These are phyloP conservation scores for Hyperopisus bebe DNA, from an alignment of 2,113 vertebrate genomes.

Conservation along the genomic window DNA sequence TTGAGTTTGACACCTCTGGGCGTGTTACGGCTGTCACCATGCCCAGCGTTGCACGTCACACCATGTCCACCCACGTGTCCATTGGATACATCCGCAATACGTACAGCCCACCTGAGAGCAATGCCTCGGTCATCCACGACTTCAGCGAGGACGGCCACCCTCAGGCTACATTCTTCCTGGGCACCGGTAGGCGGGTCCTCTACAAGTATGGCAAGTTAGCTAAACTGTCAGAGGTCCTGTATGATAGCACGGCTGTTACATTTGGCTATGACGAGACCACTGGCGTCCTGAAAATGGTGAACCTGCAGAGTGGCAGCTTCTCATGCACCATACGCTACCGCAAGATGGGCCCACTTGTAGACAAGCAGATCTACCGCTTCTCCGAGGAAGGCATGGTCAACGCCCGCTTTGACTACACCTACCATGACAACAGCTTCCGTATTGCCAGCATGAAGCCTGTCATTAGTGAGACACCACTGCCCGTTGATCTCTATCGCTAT, in stretches of 20 bases:
- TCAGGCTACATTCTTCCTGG: conserved; percentile 78
- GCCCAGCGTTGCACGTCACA: conserved; percentile 95
- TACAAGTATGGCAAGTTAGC: conserved; percentile 96
- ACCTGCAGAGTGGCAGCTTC: conserved; percentile 90
- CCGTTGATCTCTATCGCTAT: conserved; percentile 92
- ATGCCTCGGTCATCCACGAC: conserved; percentile 91
- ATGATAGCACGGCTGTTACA: conserved; percentile 89
- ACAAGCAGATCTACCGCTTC: conserved; percentile 97
- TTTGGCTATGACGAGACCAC: conserved; percentile 96
- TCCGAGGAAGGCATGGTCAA: conserved; percentile 99
- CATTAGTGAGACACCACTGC: conserved; percentile 94
- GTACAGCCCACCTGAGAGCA: conserved; percentile 94
- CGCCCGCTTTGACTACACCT: conserved; percentile 94
- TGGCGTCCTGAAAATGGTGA: conserved; percentile 94
- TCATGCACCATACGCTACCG: conserved; percentile 95
- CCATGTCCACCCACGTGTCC: conserved; percentile 93
- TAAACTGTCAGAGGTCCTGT: conserved; percentile 88
- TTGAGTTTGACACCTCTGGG: conserved; percentile 86
- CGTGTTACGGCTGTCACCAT: conserved; percentile 90
- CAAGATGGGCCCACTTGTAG: conserved; percentile 89
- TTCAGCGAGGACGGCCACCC: conserved; percentile 89
- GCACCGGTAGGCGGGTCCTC: conserved; percentile 89
- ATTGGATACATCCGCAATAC: conserved; percentile 94
- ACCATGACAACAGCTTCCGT: conserved; percentile 95
- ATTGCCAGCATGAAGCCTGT: conserved; percentile 96